A percentile compares a stretch with the other conserved stretches of the same genome.
phyloP scores from a whole-genome alignment of 1,140 invertebrate species.

The Drosophila nebulosa region DNA sequence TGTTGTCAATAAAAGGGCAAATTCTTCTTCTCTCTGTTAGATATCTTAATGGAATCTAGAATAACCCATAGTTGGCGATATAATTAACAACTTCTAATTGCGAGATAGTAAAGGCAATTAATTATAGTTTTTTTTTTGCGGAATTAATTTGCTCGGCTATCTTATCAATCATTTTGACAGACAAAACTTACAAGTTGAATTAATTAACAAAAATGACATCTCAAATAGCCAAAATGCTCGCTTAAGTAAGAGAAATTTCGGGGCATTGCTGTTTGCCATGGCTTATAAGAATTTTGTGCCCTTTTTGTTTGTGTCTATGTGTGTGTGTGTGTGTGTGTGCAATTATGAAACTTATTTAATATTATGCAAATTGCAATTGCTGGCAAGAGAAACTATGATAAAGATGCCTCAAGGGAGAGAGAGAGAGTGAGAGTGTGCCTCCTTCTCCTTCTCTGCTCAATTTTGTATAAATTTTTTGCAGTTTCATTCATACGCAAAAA shows the following conservation, averaged over 20 bases:
- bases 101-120: background rate
- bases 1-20: no score
- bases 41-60: background rate
- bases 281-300: background rate
- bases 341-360: background rate
- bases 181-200: background rate
- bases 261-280: no score
- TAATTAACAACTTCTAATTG: background rate
- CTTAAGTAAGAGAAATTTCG: background rate
- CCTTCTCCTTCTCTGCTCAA: no score
- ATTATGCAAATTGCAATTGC: background rate
- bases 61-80: no score
- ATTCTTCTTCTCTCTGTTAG: background rate
- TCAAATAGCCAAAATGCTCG: background rate
- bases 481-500: background rate
- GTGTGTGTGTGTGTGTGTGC: background rate
- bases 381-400: background rate
- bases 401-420: no score
- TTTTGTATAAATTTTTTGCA: background rate
- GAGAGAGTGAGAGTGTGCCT: no score
- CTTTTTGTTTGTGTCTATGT: background rate
- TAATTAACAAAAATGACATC: background rate
- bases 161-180: background rate
- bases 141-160: background rate
- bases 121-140: background rate